These are phyloP conservation scores for Lethenteron reissneri DNA, from an alignment of 2,113 vertebrate genomes.

Conservation along the genomic window DNA sequence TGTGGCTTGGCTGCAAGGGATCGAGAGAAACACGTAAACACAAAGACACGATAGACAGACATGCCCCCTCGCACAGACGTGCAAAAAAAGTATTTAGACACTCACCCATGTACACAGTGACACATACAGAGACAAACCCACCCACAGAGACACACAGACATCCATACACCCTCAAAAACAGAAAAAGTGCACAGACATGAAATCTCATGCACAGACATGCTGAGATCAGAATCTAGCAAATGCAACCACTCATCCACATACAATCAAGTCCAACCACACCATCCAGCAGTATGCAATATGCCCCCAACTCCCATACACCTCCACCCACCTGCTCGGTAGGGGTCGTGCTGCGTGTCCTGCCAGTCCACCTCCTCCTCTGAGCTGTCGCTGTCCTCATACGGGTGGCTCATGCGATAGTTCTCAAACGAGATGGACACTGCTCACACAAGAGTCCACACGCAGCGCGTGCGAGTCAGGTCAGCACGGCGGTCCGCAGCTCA, in stretches of 20 bases:
- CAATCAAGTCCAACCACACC: neutral
- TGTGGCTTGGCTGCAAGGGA: conserved; percentile 48
- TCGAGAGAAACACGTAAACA: neutral
- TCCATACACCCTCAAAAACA: neutral
- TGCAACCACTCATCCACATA: neutral
- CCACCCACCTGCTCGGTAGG: conserved; percentile 55
- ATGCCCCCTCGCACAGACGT: neutral
- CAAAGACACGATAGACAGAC: neutral
- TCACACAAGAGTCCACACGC: neutral
- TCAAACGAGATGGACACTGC: conserved; percentile 94
- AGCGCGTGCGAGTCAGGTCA: neutral
- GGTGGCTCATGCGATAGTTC: conserved; percentile 84
- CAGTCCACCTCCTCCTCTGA: conserved; percentile 92
- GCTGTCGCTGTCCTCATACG: conserved; percentile 71
- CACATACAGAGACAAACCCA: neutral
- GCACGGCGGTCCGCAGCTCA: neutral
- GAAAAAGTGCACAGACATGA: neutral
- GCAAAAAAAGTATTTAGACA: neutral
- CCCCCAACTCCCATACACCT: neutral
- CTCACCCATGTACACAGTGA: neutral
- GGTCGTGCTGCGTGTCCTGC: conserved; percentile 80
- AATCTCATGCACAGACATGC: conserved; percentile 1
- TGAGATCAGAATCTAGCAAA: neutral
- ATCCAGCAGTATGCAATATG: neutral
- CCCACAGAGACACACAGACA: neutral